Conservation (phyloP, 2,113 vertebrate species). For the Cardinalis cardinalis region DNA sequence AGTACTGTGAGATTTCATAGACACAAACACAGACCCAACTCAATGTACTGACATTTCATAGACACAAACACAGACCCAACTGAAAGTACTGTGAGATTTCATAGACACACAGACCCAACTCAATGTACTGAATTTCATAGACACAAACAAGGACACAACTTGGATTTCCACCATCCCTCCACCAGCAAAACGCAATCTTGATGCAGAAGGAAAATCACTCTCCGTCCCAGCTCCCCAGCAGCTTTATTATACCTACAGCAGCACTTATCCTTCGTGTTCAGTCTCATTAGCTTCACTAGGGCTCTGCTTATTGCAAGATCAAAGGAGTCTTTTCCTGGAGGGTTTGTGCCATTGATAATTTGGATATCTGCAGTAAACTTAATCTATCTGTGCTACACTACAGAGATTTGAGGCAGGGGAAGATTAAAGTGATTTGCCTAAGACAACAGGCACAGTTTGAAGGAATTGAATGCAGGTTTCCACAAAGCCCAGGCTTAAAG, state of each 20-base stretch:
- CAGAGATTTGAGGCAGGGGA: slow-evolving; percentile 11
- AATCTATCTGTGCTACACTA: slow-evolving; percentile 28
- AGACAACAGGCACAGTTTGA: background rate
- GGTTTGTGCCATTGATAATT: slow-evolving; percentile 40
- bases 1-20: no score
- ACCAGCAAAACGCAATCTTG: background rate
- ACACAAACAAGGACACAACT: no score
- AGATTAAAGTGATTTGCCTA: slow-evolving; percentile 59
- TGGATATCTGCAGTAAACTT: slow-evolving; percentile 44
- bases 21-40: no score
- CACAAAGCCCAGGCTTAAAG: slow-evolving; percentile 18
- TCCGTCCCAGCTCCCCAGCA: background rate
- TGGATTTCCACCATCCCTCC: background rate
- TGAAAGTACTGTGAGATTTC: no score
- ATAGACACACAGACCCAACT: no score
- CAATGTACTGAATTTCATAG: no score
- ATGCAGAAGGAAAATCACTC: background rate
- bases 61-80: no score
- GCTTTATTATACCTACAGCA: background rate
- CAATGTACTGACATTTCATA: no score
- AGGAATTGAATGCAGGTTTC: slow-evolving; percentile 13
- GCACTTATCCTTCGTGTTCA: background rate
- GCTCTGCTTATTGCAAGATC: background rate
- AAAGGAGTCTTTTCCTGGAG: slow-evolving; percentile 40
- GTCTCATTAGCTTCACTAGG: background rate